Evolutionary conservation across 2,888 invertebrate genomes (phyloP).

Genomic region (Plagodis pulveraria): DNA sequence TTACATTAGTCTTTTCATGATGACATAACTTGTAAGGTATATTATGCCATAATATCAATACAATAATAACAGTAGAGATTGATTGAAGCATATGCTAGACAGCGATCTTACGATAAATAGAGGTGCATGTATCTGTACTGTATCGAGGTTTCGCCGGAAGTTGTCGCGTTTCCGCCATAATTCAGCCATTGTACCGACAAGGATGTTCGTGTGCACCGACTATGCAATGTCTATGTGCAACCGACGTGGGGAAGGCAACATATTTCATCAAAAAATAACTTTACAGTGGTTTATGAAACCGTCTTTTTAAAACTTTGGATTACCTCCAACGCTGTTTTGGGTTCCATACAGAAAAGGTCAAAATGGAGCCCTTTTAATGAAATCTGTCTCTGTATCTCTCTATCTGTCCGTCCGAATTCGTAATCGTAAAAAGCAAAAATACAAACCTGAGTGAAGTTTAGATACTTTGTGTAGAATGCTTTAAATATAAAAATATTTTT

Average conservation of each 20-base stretch:
- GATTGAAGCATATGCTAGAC: neutral
- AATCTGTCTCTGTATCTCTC: no score
- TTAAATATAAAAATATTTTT: no score
- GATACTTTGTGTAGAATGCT: no score
- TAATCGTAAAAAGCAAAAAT: no score
- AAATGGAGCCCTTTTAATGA: no score
- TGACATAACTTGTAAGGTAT: no score
- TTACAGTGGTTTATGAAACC: no score
- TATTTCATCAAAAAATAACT: neutral
- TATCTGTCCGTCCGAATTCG: no score
- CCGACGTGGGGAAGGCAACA: slow-evolving; percentile 3
- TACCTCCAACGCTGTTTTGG: no score
- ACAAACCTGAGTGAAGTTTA: no score
- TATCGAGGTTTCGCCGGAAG: slow-evolving; percentile 58
- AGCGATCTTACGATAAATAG: neutral
- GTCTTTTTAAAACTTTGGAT: neutral
- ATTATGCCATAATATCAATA: slow-evolving; percentile 9
- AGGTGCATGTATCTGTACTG: slow-evolving; percentile 24
- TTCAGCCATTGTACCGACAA: slow-evolving; percentile 60
- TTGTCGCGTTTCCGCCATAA: slow-evolving; percentile 65
- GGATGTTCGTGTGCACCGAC: slow-evolving; percentile 44
- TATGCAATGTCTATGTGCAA: slow-evolving; percentile 5
- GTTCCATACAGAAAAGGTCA: no score
- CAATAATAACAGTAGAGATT: slow-evolving; percentile 58
- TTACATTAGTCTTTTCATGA: no score